Conservation (phyloP, 2,888 invertebrate species). For the Caenorhabditis zanzibari region DNA sequence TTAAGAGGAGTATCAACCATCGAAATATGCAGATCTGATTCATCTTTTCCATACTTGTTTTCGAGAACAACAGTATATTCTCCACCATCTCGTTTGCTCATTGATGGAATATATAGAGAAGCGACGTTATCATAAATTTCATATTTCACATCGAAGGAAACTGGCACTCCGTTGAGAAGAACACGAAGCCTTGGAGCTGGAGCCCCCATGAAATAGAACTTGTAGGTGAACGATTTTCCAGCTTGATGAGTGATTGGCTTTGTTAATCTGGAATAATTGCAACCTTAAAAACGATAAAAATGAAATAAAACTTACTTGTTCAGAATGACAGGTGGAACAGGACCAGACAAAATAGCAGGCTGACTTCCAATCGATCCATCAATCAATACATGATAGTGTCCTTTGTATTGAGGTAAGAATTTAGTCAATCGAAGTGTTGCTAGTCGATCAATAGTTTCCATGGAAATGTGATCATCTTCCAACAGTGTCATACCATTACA, state of each 20-base stretch:
- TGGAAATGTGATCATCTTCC: slow-evolving; percentile 57
- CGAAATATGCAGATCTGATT: slow-evolving; percentile 62
- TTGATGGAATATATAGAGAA: slow-evolving; percentile 64
- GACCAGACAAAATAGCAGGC: slow-evolving; percentile 67
- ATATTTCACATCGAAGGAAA: slow-evolving; percentile 63
- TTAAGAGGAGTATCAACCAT: slow-evolving; percentile 72
- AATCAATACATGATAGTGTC: slow-evolving; percentile 73
- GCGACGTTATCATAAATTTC: slow-evolving; percentile 72
- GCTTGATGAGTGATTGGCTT: slow-evolving; percentile 69
- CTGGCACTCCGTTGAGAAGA: slow-evolving; percentile 58
- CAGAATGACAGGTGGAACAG: slow-evolving; percentile 67
- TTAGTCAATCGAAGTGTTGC: slow-evolving; percentile 62
- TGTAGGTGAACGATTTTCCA: slow-evolving; percentile 72
- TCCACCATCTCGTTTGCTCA: slow-evolving; percentile 67
- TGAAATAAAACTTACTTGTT: slow-evolving; percentile 56
- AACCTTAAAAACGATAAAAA: neutral
- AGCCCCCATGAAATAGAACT: slow-evolving; percentile 65
- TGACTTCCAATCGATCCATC: slow-evolving; percentile 69
- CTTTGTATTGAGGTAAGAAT: slow-evolving; percentile 70
- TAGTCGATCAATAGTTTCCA: slow-evolving; percentile 37
- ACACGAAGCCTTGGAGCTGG: slow-evolving; percentile 69
- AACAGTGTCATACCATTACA: slow-evolving; percentile 71
- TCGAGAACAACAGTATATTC: slow-evolving; percentile 67
- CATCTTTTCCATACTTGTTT: slow-evolving; percentile 70
- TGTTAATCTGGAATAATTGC: slow-evolving; percentile 56